Evolutionary conservation across 2,888 invertebrate genomes (phyloP), one percentile per base, ranked within the genome.

Genomic region (Acleris holmiana): DNA sequence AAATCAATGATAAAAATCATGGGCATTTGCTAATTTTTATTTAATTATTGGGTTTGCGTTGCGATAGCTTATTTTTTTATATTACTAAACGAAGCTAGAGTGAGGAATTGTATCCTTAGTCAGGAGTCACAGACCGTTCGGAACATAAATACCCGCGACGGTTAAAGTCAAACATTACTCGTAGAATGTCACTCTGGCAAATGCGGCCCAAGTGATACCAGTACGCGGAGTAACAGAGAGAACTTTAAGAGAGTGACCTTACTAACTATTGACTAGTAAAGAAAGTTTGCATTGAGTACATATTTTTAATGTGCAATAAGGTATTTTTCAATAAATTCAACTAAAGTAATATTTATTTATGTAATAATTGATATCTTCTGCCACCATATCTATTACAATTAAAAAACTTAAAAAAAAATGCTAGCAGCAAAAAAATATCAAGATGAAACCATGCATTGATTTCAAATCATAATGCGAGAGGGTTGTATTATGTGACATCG

Each of bases 141-240:
- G 81, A 75, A 78, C 77, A 79, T 82, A 82, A 79, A 78, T 82
- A 83, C 78, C 73, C 72, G 66, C 68, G 74, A 71, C 73, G 72
- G 76, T 77, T 73, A 69, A 76, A 85, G 82, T 84, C 83, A 85
- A 84, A 84, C 80, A 85, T 86, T 82, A 83, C 79, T 77, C 75
- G 76, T 71, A 72, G 71, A 70, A 76, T 74, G 79, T 73, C 73
- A 77, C 72, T 76, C 69, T 69, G 40, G 64, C 59, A 64, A 54
- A 62, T 40, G 51, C 60, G 76, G 73, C 23, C 6, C 67, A 71
- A 78, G 61, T 61, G 19, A 73, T 21, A 67, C 53, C 65, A 59
- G 47, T 15, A 19, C 66, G 67, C 68, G 67, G 29, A 15, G 10
- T 15, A 44, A 21, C 18, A 8, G 6, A 17, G 19, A 15, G 10